phyloP scores from a whole-genome alignment of 2,888 invertebrate species.

The Phengaris alcon region DNA sequence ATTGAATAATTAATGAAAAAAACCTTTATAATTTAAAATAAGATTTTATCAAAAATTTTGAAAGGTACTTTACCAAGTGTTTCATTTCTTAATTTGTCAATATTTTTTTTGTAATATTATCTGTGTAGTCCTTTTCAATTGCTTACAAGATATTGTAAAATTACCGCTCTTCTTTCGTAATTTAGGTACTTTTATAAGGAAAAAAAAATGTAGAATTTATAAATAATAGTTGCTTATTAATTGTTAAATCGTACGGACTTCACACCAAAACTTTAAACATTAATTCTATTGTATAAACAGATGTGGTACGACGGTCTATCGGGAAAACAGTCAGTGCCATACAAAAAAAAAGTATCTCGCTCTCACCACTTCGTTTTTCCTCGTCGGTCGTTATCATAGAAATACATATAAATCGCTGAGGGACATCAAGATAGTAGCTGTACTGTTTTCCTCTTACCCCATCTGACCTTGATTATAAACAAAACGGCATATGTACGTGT shows the following conservation, averaged over 20 bases:
- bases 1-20: not conserved
- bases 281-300: not conserved
- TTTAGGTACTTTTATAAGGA: not conserved
- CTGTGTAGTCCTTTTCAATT: not conserved
- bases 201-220: not conserved
- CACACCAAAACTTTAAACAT: not conserved
- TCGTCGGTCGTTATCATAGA: too few relatives aligned
- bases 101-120: not conserved
- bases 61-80: not conserved
- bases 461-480: too few relatives aligned
- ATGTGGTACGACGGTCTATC: not conserved
- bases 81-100: not conserved
- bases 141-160: not conserved
- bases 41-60: not conserved
- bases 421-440: too few relatives aligned
- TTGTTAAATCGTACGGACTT: not conserved
- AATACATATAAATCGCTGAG: too few relatives aligned
- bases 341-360: not conserved
- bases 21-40: not conserved
- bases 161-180: not conserved
- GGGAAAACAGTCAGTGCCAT: not conserved
- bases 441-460: too few relatives aligned
- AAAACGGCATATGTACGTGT: too few relatives aligned
- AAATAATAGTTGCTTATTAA: not conserved
- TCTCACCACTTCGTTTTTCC: not conserved